Percentiles rank a stretch among this genome's conserved stretches.
Evolutionary conservation across 2,888 invertebrate species (phyloP).

Genomic region (Agrochola litura): DNA sequence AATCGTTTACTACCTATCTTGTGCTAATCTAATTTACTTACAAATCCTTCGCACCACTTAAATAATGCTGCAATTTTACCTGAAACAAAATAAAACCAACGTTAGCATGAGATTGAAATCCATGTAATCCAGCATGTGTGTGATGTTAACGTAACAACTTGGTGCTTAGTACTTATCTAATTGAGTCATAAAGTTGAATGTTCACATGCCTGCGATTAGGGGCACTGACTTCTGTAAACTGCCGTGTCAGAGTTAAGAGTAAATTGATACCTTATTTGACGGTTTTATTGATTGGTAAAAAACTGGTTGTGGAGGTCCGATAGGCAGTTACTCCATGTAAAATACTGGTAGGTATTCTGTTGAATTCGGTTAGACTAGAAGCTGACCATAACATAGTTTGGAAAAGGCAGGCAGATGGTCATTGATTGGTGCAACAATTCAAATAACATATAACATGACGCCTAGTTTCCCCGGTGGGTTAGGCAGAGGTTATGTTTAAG

Average conservation of each 20-base stretch:
- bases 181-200: slow-evolving; percentile 21
- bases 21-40: slow-evolving; percentile 4
- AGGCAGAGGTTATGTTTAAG: neutral
- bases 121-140: neutral
- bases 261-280: slow-evolving; percentile 3
- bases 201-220: slow-evolving; percentile 11
- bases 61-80: slow-evolving; percentile 33
- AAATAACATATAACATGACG: neutral
- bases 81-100: slow-evolving; percentile 46
- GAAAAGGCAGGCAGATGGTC: too few relatives aligned
- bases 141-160: slow-evolving; percentile 2
- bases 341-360: too few relatives aligned
- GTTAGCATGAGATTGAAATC: slow-evolving; percentile 14
- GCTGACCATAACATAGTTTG: too few relatives aligned
- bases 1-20: neutral
- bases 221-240: slow-evolving; percentile 21
- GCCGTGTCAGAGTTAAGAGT: neutral
- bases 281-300: neutral
- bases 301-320: too few relatives aligned
- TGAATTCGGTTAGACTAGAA: too few relatives aligned
- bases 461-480: neutral
- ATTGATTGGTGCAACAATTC: neutral
- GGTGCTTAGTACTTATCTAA: neutral
- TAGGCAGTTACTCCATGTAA: too few relatives aligned
- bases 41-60: neutral